phyloP scores from a whole-genome alignment of 2,888 invertebrate species.

The Eupithecia insigniata region DNA sequence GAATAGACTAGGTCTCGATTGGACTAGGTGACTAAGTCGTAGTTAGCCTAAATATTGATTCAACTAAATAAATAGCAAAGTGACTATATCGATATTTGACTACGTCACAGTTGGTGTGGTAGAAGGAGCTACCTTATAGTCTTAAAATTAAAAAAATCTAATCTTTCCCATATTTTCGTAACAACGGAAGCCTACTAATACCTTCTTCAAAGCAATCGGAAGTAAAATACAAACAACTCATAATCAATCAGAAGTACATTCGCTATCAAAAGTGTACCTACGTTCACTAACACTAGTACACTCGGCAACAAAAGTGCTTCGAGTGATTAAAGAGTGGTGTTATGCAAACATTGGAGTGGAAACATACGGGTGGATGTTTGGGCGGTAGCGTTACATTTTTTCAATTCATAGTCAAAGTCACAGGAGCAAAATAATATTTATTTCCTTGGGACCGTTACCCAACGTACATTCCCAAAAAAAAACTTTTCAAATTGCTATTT shows the following conservation, averaged over 20 bases:
- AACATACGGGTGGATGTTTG: constrained; percentile 41
- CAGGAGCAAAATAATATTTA: constrained; percentile 10
- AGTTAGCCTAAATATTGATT: too few relatives aligned
- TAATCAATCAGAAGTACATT: constrained; percentile 14
- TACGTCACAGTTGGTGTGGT: too few relatives aligned
- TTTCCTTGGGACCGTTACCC: too few relatives aligned
- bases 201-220: constrained; percentile 3
- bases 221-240: constrained; percentile 4
- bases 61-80: too few relatives aligned
- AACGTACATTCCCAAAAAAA: too few relatives aligned
- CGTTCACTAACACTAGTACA: constrained; percentile 5
- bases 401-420: not conserved
- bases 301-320: constrained; percentile 11
- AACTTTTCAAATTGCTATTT: too few relatives aligned
- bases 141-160: not conserved
- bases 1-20: too few relatives aligned
- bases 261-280: constrained; percentile 7
- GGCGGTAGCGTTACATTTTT: not conserved
- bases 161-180: not conserved
- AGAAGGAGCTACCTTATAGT: too few relatives aligned
- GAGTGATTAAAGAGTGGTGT: constrained; percentile 60
- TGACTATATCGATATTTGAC: too few relatives aligned
- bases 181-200: not conserved
- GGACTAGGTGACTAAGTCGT: too few relatives aligned
- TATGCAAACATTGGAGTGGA: constrained; percentile 58